Evolutionary conservation across 2,888 invertebrate species (phyloP).

Genomic region (Sclerodermus sp.): DNA sequence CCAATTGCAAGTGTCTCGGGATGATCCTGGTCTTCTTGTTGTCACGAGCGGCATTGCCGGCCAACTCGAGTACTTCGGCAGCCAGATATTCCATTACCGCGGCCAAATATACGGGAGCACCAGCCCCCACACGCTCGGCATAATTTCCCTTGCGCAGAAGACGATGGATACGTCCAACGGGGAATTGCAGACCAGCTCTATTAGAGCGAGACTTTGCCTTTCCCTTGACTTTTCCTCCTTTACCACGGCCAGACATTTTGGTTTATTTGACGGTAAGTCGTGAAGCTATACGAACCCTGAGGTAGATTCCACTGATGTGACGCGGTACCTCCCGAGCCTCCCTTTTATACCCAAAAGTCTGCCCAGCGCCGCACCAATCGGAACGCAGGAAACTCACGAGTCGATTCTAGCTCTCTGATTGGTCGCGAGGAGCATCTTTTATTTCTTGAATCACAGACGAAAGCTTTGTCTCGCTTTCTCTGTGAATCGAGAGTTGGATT

Average conservation of each 20-base stretch:
- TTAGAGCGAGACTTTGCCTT: conserved; percentile 56
- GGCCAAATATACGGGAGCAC: conserved; percentile 61
- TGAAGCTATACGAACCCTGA: neutral
- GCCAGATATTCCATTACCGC: conserved; percentile 68
- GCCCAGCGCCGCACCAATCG: neutral
- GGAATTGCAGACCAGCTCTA: conserved; percentile 63
- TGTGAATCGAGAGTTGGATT: too few species aligned
- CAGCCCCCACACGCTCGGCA: conserved; percentile 63
- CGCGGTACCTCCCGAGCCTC: neutral
- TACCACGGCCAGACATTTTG: conserved; percentile 31
- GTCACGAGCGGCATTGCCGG: conserved; percentile 68
- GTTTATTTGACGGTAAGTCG: neutral
- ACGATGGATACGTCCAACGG: conserved; percentile 65
- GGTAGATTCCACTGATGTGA: neutral
- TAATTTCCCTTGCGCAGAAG: conserved; percentile 65
- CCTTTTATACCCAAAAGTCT: neutral
- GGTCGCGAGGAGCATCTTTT: neutral
- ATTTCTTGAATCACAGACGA: too few species aligned
- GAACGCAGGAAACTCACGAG: too few species aligned
- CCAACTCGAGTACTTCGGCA: conserved; percentile 70
- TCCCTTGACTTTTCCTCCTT: conserved; percentile 29
- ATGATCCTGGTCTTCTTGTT: conserved; percentile 69
- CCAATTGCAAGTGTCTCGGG: conserved; percentile 75
- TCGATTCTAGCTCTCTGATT: neutral
- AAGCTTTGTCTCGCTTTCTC: too few species aligned